phyloP scores from a whole-genome alignment of 2,888 invertebrate species.

The Drosophila pullipes region DNA sequence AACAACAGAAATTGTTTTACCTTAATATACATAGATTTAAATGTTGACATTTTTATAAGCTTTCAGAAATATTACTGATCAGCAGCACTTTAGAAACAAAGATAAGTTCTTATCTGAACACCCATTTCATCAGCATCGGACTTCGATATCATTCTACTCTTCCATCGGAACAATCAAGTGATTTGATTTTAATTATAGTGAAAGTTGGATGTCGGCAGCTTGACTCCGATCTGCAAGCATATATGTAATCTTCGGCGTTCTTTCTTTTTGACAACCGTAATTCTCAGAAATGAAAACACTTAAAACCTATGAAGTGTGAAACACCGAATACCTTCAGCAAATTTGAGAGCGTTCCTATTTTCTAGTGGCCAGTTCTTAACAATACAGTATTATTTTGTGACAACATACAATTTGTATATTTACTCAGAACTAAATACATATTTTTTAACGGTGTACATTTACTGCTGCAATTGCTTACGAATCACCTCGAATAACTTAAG shows the following conservation, averaged over 20 bases:
- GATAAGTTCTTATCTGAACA: not conserved
- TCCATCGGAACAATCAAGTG: not conserved
- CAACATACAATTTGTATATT: not conserved
- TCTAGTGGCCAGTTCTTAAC: not conserved
- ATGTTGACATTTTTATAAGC: too few relatives aligned
- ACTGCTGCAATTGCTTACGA: not conserved
- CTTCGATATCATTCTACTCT: not conserved
- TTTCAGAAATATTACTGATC: too few relatives aligned
- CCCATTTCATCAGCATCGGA: not conserved
- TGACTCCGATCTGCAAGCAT: not conserved
- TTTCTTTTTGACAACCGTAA: not conserved
- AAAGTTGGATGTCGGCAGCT: not conserved
- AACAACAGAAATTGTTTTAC: not conserved
- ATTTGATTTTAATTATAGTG: not conserved
- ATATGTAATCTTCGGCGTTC: not conserved
- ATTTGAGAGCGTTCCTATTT: not conserved
- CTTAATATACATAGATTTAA: too few relatives aligned
- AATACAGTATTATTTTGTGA: not conserved
- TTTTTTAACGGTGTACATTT: not conserved
- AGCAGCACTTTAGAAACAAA: not conserved
- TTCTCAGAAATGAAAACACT: not conserved
- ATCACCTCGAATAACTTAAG: not conserved
- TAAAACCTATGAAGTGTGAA: not conserved
- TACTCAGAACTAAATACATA: not conserved
- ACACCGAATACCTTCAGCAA: not conserved